Evolutionary conservation across 2,113 vertebrate species (phyloP).

Genomic region (Semnornis frantzii): DNA sequence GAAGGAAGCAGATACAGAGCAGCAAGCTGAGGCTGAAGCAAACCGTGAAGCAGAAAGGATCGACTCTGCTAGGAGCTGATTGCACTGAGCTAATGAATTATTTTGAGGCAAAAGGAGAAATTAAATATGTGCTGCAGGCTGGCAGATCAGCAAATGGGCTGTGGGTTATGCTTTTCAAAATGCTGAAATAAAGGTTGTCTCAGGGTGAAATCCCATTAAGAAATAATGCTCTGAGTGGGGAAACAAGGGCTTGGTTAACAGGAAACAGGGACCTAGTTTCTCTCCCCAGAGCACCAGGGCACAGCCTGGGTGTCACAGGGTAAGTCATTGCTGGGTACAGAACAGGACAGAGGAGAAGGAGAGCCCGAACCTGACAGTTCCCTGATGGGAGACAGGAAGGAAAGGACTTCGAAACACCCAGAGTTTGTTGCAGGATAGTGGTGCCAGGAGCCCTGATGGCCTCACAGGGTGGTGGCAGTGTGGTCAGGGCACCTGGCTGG

Average conservation of each 20-base stretch:
- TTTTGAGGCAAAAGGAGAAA: conserved; percentile 32
- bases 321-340: rapidly evolving
- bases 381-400: background rate
- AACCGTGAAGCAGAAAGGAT: background rate
- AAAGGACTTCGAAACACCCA: background rate
- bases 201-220: background rate
- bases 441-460: rapidly evolving
- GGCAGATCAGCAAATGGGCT: background rate
- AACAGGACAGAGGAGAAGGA: background rate
- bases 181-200: background rate
- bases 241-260: conserved; percentile 12
- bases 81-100: conserved; percentile 28
- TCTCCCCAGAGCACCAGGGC: background rate
- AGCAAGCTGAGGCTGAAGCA: background rate
- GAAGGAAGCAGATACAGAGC: background rate
- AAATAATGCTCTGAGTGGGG: background rate
- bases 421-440: rapidly evolving
- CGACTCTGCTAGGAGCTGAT: background rate
- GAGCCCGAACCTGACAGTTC: rapidly evolving
- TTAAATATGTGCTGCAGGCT: conserved; percentile 16
- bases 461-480: rapidly evolving
- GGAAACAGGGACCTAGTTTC: background rate
- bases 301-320: background rate
- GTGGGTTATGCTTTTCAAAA: background rate
- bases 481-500: background rate